These are phyloP conservation scores for Manis crassicaudata DNA, from an alignment of 2,797 vertebrate genomes.

Conservation along the genomic window DNA sequence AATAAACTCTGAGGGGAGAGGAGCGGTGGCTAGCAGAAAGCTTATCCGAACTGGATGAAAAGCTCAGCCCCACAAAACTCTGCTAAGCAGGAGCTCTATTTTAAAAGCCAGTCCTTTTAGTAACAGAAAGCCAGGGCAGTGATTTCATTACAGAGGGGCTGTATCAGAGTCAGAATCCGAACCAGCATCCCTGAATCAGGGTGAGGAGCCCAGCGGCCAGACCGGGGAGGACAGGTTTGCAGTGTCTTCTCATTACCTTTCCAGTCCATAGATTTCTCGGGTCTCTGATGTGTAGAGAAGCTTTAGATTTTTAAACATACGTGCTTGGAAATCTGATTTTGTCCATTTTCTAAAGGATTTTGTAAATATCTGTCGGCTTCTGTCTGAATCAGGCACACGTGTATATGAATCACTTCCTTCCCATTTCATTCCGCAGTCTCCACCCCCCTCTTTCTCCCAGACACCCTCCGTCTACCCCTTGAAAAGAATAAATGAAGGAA, in stretches of 20 bases:
- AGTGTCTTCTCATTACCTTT: neutral
- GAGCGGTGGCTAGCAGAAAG: neutral
- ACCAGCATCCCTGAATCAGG: neutral
- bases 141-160: slow-evolving; percentile 74
- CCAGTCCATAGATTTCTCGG: neutral
- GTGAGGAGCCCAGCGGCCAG: neutral
- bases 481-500: neutral
- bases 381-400: slow-evolving; percentile 55
- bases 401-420: slow-evolving; percentile 61
- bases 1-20: neutral
- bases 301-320: slow-evolving; percentile 27
- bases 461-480: neutral
- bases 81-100: slow-evolving; percentile 53
- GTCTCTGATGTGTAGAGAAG: neutral
- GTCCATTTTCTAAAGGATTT: slow-evolving; percentile 29
- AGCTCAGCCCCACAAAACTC: slow-evolving; percentile 1
- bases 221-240: neutral
- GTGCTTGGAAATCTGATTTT: neutral
- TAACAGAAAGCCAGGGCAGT: slow-evolving; percentile 45
- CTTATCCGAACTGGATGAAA: slow-evolving; percentile 66
- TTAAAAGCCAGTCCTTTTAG: slow-evolving; percentile 69
- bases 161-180: slow-evolving; percentile 59
- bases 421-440: neutral
- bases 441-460: neutral
- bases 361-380: slow-evolving; percentile 49